Evolutionary conservation across 2,797 vertebrate genomes (phyloP), one percentile per base, ranked within the genome.

Genomic region (Siniperca scherzeri): DNA sequence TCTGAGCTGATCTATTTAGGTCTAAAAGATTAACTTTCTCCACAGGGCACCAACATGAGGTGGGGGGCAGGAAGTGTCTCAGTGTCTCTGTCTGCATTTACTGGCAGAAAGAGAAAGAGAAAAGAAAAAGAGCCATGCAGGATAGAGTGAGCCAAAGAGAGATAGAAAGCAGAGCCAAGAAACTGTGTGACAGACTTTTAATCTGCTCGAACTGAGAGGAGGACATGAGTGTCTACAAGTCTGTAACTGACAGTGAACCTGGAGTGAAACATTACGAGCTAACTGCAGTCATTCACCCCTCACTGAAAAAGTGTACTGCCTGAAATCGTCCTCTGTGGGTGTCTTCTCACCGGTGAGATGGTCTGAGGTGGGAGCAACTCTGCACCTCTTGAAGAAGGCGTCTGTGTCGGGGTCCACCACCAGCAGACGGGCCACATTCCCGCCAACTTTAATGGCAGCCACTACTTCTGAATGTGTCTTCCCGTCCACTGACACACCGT

Each of bases 391-490:
- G 95, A 99, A 99, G 94, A 98, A 99, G 74, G 95, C 92, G 1
- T 99, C 98, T 0, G 97, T 95, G 14, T 97, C 95, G 25, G 85
- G 89, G 25, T 98, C 98, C 70, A 98, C 97, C 90, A 99, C 98
- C 86, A 99, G 95, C 89, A 99, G 94, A 61, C 92, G 91, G 53
- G 96, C 93, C 91, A 97, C 95, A 0, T 93, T 93, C 0, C 97
- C 97, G 0, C 97, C 95, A 0, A 95, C 94, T 93, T 96, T 98
- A 88, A 99, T 99, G 90, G 95, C 93, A 0, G 95, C 91, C 70
- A 99, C 98, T 25, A 99, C 97, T 0, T 98, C 97, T 0, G 96
- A 95, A 0, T 99, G 98, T 8, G 96, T 97, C 89, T 97, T 98
- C 80, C 97, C 97, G 66, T 97, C 96, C 95, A 99, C 89, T 0